These are phyloP conservation scores for Drosophila obscura DNA, from an alignment of 1,140 invertebrate genomes.

Conservation along the genomic window DNA sequence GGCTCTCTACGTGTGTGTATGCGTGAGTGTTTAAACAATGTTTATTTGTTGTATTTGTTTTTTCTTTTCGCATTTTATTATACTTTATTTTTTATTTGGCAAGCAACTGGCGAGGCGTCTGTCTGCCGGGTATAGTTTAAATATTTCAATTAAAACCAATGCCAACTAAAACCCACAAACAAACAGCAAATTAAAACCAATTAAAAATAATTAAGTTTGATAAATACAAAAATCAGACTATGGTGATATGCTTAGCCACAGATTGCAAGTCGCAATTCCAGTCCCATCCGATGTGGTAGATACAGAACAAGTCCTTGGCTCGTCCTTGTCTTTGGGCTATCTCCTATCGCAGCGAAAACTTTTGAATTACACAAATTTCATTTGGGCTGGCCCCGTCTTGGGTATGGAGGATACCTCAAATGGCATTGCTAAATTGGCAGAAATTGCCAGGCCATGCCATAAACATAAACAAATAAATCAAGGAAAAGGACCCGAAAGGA, in stretches of 20 bases:
- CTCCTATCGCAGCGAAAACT: conserved; percentile 25
- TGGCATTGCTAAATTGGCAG: conserved; percentile 71
- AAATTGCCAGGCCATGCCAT: conserved; percentile 59
- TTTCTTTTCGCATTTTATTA: conserved; percentile 46
- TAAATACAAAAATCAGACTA: too few species aligned
- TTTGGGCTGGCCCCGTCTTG: conserved; percentile 30
- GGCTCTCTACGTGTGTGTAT: conserved; percentile 18
- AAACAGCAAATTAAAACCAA: conserved; percentile 26
- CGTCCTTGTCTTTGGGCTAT: conserved; percentile 3
- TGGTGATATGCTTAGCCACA: neutral
- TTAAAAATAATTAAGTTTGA: conserved; percentile 15
- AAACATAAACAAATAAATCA: conserved; percentile 80
- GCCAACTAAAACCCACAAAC: conserved; percentile 7
- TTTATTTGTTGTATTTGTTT: conserved; percentile 45
- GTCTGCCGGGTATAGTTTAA: conserved; percentile 8
- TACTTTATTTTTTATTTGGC: neutral
- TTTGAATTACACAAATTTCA: conserved; percentile 67
- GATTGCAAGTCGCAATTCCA: too few species aligned
- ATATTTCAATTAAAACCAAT: conserved; percentile 37
- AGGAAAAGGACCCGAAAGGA: conserved; percentile 35
- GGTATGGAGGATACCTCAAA: conserved; percentile 15
- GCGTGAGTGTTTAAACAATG: conserved; percentile 25
- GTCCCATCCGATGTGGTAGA: neutral
- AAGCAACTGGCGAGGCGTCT: conserved; percentile 6
- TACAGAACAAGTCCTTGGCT: too few species aligned